Conservation (phyloP, 2,113 vertebrate species). For the Trichechus manatus region DNA sequence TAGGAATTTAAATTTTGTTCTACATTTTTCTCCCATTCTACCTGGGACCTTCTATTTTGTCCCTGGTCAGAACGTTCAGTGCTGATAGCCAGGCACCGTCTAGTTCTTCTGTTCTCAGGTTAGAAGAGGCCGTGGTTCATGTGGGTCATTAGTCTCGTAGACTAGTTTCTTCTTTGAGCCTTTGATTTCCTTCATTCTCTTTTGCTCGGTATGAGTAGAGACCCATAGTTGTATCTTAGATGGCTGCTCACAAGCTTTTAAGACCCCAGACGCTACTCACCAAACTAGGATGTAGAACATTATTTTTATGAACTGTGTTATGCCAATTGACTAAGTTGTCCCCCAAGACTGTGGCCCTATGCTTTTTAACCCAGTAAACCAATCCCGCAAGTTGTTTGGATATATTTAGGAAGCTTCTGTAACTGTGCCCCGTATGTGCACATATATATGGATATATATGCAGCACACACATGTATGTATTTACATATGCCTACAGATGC, state of each 20-base stretch:
- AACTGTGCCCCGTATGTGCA: too few species aligned
- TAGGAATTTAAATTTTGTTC: neutral
- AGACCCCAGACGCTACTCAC: neutral
- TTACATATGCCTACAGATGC: too few species aligned
- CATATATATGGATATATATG: too few species aligned
- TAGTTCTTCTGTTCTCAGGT: neutral
- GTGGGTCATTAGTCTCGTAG: neutral
- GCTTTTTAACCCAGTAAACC: too few species aligned
- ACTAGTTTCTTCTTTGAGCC: neutral
- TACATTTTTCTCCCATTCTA: neutral
- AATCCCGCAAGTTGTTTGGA: too few species aligned
- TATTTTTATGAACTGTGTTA: too few species aligned
- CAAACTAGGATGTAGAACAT: too few species aligned
- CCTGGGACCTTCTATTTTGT: neutral
- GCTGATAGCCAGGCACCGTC: neutral
- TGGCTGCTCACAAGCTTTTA: neutral
- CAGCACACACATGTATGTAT: too few species aligned
- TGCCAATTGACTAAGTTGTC: too few species aligned
- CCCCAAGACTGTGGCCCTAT: too few species aligned
- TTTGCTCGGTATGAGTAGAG: neutral
- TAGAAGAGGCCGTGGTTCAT: neutral
- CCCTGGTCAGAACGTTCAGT: neutral
- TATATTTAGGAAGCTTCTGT: too few species aligned
- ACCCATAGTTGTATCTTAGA: neutral
- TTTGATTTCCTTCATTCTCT: neutral